Evolutionary conservation across 1,140 invertebrate species (phyloP), one percentile per base, ranked within the genome.

Genomic region (Meloidogyne exigua): DNA sequence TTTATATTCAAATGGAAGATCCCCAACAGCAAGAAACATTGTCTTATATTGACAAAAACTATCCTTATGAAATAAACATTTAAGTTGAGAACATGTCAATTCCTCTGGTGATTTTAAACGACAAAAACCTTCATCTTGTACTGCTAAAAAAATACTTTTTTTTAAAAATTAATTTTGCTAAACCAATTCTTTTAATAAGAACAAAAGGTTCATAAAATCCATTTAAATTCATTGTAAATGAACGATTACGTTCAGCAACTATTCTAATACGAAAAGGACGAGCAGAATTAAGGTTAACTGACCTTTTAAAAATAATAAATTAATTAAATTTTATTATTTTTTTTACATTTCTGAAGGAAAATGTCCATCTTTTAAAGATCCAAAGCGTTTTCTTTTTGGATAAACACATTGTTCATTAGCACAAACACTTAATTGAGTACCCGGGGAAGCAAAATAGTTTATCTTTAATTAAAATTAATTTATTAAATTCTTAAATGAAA

Each of bases 321-420:
- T 32, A 36, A n/a, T 44, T 49, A 15, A 39, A 36, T 10, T 12
- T 36, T 25, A 21, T 25, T 23, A 39, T 18, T 67, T 18, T 67
- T 15, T 62, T 62, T 72, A 62, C 62, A 39, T 64, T 42, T 23
- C 49, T 57, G 49, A 57, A 57, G 15, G 5, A n/a, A 7, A 57
- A n/a, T 57, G 49, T n/a, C 49, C 36, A 39, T 39, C 36, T 39
- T 9, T 39, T 4, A 10, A 9, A 39, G 0, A n/a, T 23, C 78
- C 78, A 49, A 64, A 63, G 11, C 15, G 57, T 64, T 44, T 72
- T 68, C 81, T 57, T 68, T 81, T 81, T 18, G 81, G 49, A 25
- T 62, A 57, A 57, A 81, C 81, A 32, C 80, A 81, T 57, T 75
- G 78, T 26, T 81, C 80, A 49, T 81, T 79, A n/a, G 80, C 80